A percentile compares a stretch with the other conserved stretches of the same genome.
phyloP scores from a whole-genome alignment of 2,113 vertebrate species.

The Meriones unguiculatus region DNA sequence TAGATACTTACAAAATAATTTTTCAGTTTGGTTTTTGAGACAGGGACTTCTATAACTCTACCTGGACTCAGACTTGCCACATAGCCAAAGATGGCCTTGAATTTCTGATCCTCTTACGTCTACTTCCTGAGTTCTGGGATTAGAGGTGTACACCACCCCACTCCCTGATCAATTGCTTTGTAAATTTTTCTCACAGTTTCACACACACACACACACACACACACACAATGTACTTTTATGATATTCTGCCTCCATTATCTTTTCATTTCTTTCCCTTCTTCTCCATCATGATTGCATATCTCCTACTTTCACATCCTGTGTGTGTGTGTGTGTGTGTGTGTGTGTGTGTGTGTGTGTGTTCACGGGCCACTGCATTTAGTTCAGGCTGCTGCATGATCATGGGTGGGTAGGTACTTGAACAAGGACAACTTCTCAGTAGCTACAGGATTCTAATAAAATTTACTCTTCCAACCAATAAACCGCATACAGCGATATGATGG shows the following conservation, averaged over 20 bases:
- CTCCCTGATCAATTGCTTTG: neutral
- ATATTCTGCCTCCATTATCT: neutral
- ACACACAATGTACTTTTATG: neutral
- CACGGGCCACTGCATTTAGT: neutral
- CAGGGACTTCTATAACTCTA: neutral
- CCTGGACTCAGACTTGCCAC: neutral
- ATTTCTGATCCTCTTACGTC: neutral
- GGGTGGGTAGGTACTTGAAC: neutral
- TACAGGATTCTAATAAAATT: neutral
- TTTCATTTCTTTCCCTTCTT: neutral
- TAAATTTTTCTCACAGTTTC: neutral
- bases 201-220: neutral
- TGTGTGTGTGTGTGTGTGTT: neutral
- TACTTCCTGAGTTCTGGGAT: neutral
- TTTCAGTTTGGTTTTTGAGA: neutral
- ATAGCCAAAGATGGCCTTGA: neutral
- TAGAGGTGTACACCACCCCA: neutral
- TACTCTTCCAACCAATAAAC: neutral
- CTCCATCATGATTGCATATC: neutral
- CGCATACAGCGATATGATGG: neutral
- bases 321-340: neutral
- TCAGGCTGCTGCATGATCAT: neutral
- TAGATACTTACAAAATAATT: neutral
- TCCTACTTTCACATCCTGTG: neutral
- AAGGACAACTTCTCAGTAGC: neutral